phyloP scores from a whole-genome alignment of 2,113 vertebrate species.

The Rhineura floridana region DNA sequence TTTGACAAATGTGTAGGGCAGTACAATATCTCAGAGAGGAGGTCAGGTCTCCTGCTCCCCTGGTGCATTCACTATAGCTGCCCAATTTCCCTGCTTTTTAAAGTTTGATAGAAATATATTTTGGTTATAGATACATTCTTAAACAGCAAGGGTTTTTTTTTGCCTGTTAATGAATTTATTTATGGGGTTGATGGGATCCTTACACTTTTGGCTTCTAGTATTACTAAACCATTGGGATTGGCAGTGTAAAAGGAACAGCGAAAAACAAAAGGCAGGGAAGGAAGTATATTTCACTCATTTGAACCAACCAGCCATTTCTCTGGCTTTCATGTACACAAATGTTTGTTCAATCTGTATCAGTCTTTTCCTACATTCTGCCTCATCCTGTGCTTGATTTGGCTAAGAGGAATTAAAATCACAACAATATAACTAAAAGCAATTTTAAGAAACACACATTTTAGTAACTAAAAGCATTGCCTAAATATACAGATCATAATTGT shows the following conservation, averaged over 20 bases:
- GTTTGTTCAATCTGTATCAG: neutral
- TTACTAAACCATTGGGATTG: neutral
- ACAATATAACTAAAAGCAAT: neutral
- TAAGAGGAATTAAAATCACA: neutral
- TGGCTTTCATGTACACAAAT: neutral
- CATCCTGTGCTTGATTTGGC: neutral
- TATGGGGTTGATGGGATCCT: too few relatives aligned
- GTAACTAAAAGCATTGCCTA: neutral
- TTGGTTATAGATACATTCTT: too few relatives aligned
- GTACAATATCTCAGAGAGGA: too few relatives aligned
- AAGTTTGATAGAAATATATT: too few relatives aligned
- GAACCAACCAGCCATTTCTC: neutral
- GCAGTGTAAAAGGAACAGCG: neutral
- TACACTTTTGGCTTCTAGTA: too few relatives aligned
- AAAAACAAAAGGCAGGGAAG: neutral
- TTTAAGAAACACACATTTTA: neutral
- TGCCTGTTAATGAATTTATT: too few relatives aligned
- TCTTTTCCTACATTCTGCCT: neutral
- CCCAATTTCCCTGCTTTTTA: too few relatives aligned
- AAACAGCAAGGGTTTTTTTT: too few relatives aligned
- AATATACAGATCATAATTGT: neutral
- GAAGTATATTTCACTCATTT: neutral
- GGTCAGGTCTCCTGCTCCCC: too few relatives aligned
- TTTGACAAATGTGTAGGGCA: too few relatives aligned
- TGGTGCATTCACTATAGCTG: too few relatives aligned